These are phyloP conservation scores for Catharus minimus DNA, from an alignment of 2,113 vertebrate species.

Conservation along the genomic window DNA sequence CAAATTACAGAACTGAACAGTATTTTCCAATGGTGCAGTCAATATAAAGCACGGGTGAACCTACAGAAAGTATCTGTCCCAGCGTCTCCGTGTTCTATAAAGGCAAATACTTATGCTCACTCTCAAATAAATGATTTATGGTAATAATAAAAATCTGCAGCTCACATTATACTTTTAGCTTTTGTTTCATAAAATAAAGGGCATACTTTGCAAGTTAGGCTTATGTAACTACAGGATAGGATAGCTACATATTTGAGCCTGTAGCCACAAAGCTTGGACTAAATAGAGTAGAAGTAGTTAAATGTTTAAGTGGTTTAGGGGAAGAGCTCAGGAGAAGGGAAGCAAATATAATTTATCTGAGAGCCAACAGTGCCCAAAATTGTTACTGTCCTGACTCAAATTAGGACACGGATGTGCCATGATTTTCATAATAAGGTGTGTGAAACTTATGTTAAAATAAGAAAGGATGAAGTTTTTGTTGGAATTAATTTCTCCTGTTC, in stretches of 20 bases:
- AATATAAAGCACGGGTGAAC: not conserved
- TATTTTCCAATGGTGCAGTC: not conserved
- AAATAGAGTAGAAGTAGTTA: not conserved
- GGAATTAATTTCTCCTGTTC: not conserved
- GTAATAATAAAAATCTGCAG: not conserved
- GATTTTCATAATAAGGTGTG: not conserved
- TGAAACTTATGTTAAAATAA: not conserved
- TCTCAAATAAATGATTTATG: not conserved
- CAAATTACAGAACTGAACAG: not conserved
- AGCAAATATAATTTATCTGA: not conserved
- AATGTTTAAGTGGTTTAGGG: not conserved
- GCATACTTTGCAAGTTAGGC: not conserved
- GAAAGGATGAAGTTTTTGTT: not conserved
- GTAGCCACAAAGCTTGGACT: not conserved
- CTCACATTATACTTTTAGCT: not conserved
- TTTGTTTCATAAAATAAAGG: not conserved
- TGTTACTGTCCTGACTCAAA: not conserved
- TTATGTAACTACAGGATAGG: not conserved
- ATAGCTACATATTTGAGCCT: not conserved
- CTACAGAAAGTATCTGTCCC: not conserved
- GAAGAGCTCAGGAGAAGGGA: accelerated
- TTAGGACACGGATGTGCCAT: accelerated
- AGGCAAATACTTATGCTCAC: not conserved
- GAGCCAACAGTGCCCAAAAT: not conserved
- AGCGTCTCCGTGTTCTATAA: not conserved